Conservation (phyloP, 2,888 invertebrate genomes). For the Zaprionus lineosus region DNA sequence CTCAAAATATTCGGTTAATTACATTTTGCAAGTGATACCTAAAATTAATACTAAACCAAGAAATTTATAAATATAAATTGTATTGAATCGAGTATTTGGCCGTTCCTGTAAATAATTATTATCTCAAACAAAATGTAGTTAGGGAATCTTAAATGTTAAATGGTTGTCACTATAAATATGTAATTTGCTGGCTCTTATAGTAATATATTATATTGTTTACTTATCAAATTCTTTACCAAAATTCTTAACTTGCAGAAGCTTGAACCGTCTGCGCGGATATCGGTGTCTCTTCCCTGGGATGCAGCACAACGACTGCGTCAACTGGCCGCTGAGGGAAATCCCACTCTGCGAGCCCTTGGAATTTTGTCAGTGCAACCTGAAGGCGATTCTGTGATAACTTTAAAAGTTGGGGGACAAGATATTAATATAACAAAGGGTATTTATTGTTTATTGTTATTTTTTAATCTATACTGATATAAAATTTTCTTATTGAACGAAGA, state of each 20-base stretch:
- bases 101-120: no score
- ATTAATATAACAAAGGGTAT: slow-evolving; percentile 82
- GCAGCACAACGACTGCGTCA: slow-evolving; percentile 95
- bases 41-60: no score
- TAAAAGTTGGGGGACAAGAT: slow-evolving; percentile 89
- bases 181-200: not conserved
- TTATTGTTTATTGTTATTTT: not conserved
- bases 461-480: no score
- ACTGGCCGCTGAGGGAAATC: slow-evolving; percentile 95
- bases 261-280: slow-evolving; percentile 98
- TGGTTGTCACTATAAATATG: no score
- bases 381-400: slow-evolving; percentile 91
- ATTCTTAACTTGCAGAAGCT: slow-evolving; percentile 66
- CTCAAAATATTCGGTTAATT: no score
- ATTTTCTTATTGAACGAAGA: slow-evolving; percentile 47
- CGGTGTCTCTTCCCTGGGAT: slow-evolving; percentile 97
- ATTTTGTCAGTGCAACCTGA: slow-evolving; percentile 97
- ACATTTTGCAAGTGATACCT: no score
- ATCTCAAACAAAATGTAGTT: no score
- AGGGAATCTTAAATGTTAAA: no score
- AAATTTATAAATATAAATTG: no score
- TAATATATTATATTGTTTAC: not conserved
- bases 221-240: slow-evolving; percentile 23
- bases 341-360: slow-evolving; percentile 94
- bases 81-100: no score